These are phyloP conservation scores for Latrodectus hesperus DNA, from an alignment of 2,888 invertebrate species.

Conservation along the genomic window DNA sequence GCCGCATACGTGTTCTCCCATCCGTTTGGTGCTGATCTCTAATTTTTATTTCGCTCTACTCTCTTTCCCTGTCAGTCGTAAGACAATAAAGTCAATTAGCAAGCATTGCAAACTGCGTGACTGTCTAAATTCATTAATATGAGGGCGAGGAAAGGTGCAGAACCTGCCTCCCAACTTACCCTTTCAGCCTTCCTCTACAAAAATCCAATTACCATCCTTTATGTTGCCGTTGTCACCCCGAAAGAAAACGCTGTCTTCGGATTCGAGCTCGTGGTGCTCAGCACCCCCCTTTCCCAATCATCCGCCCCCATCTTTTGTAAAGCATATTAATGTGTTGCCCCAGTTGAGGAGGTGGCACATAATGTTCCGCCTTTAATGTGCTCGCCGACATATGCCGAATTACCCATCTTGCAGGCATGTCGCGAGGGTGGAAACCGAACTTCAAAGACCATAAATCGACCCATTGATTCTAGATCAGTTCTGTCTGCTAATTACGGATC, in stretches of 20 bases:
- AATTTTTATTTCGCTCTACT: too few relatives aligned
- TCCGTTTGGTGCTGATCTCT: too few relatives aligned
- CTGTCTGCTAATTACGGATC: constrained; percentile 25
- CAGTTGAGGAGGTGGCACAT: constrained; percentile 26
- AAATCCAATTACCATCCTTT: constrained; percentile 5
- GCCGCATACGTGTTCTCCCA: too few relatives aligned
- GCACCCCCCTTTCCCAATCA: background rate
- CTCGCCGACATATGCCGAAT: constrained; percentile 26
- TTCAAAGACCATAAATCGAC: constrained; percentile 37
- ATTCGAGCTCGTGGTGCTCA: constrained; percentile 22
- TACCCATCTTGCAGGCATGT: background rate
- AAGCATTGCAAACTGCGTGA: too few relatives aligned
- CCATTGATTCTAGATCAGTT: constrained; percentile 37
- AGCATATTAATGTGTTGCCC: constrained; percentile 34
- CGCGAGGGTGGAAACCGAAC: background rate
- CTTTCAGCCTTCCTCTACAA: background rate
- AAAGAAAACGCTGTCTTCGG: constrained; percentile 13
- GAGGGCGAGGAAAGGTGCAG: too few relatives aligned
- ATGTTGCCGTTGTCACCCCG: constrained; percentile 10
- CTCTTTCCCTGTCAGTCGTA: too few relatives aligned
- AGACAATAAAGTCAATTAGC: too few relatives aligned
- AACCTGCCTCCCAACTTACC: too few relatives aligned
- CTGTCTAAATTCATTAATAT: too few relatives aligned
- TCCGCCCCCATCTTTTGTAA: constrained; percentile 13
- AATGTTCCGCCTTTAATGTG: constrained; percentile 43